Conservation (phyloP, 2,113 vertebrate genomes). For the Rafetus swinhoei region DNA sequence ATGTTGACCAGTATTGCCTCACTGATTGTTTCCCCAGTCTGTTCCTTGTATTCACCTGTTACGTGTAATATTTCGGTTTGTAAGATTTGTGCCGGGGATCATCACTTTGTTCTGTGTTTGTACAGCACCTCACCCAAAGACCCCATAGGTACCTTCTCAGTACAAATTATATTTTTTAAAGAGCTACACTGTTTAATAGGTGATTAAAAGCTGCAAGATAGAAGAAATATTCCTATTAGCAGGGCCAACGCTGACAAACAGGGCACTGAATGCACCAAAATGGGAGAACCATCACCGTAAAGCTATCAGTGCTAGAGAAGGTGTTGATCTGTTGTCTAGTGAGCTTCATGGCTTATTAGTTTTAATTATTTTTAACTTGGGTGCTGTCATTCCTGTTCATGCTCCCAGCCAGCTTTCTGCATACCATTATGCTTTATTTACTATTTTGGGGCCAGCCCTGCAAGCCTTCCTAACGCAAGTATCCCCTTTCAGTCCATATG, state of each 20-base stretch:
- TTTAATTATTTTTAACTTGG: neutral
- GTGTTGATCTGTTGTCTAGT: neutral
- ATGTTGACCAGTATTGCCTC: neutral
- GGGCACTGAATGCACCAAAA: neutral
- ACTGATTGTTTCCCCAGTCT: neutral
- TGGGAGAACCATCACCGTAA: neutral
- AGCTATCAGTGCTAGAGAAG: neutral
- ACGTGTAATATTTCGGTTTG: neutral
- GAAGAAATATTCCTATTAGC: neutral
- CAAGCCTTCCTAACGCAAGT: constrained; percentile 12
- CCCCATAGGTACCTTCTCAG: rapidly evolving
- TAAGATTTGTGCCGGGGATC: rapidly evolving
- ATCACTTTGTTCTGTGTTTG: neutral
- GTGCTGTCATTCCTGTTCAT: neutral
- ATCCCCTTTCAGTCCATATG: constrained; percentile 35
- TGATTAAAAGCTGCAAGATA: neutral
- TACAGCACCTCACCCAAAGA: neutral
- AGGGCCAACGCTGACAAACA: neutral
- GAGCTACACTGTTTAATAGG: rapidly evolving
- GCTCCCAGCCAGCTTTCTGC: neutral
- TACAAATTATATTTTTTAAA: rapidly evolving
- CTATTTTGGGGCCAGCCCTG: constrained; percentile 20
- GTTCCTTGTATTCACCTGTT: neutral
- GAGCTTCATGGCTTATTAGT: neutral
- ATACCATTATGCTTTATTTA: neutral